Base-by-base conservation (phyloP, 2,888 invertebrate genomes). In the Xestia ashworthii region DNA sequence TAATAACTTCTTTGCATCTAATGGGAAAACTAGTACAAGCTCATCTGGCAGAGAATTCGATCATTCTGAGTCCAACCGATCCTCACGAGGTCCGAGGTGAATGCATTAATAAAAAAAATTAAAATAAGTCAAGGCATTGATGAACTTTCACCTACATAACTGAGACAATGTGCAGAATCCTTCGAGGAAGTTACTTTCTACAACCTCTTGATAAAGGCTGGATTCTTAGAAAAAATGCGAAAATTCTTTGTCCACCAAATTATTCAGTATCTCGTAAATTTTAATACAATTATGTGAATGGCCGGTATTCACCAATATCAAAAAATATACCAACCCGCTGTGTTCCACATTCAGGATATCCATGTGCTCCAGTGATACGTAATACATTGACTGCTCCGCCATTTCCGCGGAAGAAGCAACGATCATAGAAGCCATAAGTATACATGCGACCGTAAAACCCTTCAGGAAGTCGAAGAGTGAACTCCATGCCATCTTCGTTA, bases 401-500 rank as follows among this genome's bases (percentile, higher is more conserved):
- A 90, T 98, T 99, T 16, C 99, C 99, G 76, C 99, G 97, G 97
- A 98, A 98, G 97, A 99, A 99, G 92, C 99, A 99, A 55, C 98
- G 97, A 91, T 99, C 99, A 92, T 99, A 99, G 94, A 98, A 99
- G 3, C 99, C 99, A 90, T 99, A 98, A 0, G 99, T 98, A 93
- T 99, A 99, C 93, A 99, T 99, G 72, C 99, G 97, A 5, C 99
- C 99, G 87, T 98, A 97, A 93, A 99, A 99, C 16, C 98, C 98
- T 97, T 99, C 99, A 0, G 98, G 98, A 0, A 99, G 98, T 81
- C 98, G 97, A 72, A 99, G 96, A 0, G 98, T 99, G 92, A 99
- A 99, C 93, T 99, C 99, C 99, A 99, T 99, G 1, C 99, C 99
- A 92, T 99, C 99, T 95, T 99, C 99, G 90, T 98, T 99, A 94